These are phyloP conservation scores for Drosophila nebulosa DNA, from an alignment of 1,140 invertebrate genomes.

Conservation along the genomic window DNA sequence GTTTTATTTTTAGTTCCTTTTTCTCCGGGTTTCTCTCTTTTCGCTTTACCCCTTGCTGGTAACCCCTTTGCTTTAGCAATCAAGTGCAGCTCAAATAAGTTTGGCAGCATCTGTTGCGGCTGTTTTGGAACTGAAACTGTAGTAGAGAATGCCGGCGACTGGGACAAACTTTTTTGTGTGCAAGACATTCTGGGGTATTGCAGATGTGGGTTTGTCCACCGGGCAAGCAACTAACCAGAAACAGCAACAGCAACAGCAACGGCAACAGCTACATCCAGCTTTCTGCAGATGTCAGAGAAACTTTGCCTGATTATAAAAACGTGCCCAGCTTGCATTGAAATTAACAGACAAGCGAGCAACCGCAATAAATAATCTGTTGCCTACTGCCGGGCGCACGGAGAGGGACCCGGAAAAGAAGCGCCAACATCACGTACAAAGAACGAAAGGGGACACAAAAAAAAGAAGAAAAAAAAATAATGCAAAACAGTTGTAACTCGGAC, in stretches of 20 bases:
- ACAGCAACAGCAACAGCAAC: constrained; percentile 22
- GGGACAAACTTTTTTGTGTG: constrained; percentile 57
- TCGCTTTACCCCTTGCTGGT: not conserved
- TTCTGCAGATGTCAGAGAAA: constrained; percentile 71
- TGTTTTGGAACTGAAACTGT: constrained; percentile 25
- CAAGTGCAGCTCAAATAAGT: constrained; percentile 49
- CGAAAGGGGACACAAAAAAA: no score
- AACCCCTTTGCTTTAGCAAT: constrained; percentile 2
- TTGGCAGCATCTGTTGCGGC: constrained; percentile 58
- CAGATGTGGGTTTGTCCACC: constrained; percentile 51
- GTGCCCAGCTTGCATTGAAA: constrained; percentile 69
- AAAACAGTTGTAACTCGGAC: constrained; percentile 15
- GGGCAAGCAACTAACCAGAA: constrained; percentile 36
- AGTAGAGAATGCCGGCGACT: constrained; percentile 8
- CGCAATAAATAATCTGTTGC: constrained; percentile 71
- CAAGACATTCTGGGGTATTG: constrained; percentile 62
- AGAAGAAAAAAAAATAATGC: constrained; percentile 21
- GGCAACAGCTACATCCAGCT: constrained; percentile 26
- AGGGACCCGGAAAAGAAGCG: not conserved
- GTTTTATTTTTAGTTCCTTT: not conserved
- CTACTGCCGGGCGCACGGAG: constrained; percentile 30
- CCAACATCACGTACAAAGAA: constrained; percentile 51
- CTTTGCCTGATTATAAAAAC: constrained; percentile 76
- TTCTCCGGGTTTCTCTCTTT: not conserved
- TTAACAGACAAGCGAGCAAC: constrained; percentile 65